Conservation (phyloP, 2,113 vertebrate genomes). For the Cyanistes caeruleus region DNA sequence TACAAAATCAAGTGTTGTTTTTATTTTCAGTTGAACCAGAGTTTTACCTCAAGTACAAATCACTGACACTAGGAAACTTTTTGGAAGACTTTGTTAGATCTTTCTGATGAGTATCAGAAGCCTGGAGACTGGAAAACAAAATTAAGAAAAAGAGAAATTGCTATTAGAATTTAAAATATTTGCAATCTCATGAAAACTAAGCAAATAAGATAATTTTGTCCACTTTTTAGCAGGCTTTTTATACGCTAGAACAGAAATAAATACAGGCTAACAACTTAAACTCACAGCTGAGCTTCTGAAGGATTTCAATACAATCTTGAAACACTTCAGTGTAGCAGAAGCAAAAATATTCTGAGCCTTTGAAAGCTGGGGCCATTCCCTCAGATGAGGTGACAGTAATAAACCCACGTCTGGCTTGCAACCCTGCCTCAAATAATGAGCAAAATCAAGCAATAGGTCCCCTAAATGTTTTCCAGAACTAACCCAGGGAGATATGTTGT, state of each 20-base stretch:
- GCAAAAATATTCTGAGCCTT: not conserved
- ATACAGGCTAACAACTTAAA: not conserved
- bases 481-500: not conserved
- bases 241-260: not conserved
- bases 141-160: not conserved
- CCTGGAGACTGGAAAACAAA: not conserved
- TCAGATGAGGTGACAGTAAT: conserved; percentile 33
- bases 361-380: not conserved
- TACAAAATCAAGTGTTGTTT: not conserved
- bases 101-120: not conserved
- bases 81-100: not conserved
- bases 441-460: conserved; percentile 12
- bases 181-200: not conserved
- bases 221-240: not conserved
- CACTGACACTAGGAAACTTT: not conserved
- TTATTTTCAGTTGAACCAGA: not conserved
- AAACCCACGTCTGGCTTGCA: not conserved
- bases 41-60: not conserved
- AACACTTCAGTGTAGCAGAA: not conserved
- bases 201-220: not conserved
- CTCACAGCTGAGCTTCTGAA: not conserved
- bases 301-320: not conserved
- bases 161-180: not conserved
- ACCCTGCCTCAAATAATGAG: conserved; percentile 29
- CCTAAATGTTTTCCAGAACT: conserved; percentile 43